Evolutionary conservation across 1,140 invertebrate genomes (phyloP).

Genomic region (Drosophila aff.): DNA sequence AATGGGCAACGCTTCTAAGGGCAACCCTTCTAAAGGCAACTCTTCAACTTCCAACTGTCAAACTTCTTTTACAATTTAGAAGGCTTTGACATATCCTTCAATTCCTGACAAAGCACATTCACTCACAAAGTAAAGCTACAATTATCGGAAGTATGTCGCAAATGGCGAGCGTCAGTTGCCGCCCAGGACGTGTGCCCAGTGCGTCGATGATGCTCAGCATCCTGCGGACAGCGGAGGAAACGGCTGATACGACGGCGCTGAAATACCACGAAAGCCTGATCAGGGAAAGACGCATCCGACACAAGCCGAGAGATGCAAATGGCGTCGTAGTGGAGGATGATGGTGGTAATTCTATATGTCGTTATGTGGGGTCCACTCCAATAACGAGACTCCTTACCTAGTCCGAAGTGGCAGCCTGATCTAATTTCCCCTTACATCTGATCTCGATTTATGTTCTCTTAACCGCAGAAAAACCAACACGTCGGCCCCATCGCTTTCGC

Average conservation of each 20-base stretch:
- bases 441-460: not conserved
- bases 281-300: conserved; percentile 36
- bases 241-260: conserved; percentile 25
- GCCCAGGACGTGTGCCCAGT: conserved; percentile 2
- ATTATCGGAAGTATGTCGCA: not conserved
- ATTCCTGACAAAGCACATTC: not conserved
- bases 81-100: not conserved
- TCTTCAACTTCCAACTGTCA: not conserved
- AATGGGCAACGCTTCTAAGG: not conserved
- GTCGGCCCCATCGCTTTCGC: conserved; percentile 39
- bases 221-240: not conserved
- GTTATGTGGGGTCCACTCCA: conserved; percentile 4
- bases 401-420: not conserved
- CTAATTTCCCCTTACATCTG: not conserved
- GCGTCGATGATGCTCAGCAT: not conserved
- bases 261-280: conserved; percentile 45
- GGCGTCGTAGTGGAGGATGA: not conserved
- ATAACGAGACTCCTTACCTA: conserved; percentile 24
- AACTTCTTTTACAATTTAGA: not conserved
- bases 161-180: not conserved
- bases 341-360: conserved; percentile 28
- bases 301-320: not conserved
- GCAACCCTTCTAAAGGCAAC: no score
- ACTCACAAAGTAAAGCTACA: not conserved
- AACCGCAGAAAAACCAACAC: not conserved